Percentiles rank a stretch among this genome's conserved stretches.
Evolutionary conservation across 2,888 invertebrate species (phyloP).

Genomic region (Cryptocephalus primarius): DNA sequence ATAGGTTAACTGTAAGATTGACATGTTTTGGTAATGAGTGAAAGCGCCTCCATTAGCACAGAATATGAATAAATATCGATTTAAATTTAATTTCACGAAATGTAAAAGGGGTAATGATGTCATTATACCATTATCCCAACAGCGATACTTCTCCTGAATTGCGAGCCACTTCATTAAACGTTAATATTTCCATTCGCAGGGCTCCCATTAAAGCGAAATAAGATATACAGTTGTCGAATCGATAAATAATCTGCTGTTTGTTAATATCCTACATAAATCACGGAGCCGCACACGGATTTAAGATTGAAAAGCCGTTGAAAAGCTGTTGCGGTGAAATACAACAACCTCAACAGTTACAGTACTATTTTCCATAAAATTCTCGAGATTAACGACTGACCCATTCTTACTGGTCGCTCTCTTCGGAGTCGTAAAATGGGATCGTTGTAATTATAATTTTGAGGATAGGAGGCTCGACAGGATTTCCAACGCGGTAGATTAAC

Average conservation of each 20-base stretch:
- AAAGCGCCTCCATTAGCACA: too few relatives aligned
- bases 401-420: constrained; percentile 3
- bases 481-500: too few relatives aligned
- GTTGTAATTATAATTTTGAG: neutral
- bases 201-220: neutral
- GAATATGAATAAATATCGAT: too few relatives aligned
- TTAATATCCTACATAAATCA: constrained; percentile 16
- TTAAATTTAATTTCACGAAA: too few relatives aligned
- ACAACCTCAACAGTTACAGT: constrained; percentile 5
- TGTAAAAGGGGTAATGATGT: too few relatives aligned
- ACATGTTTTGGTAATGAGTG: too few relatives aligned
- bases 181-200: neutral
- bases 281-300: constrained; percentile 12
- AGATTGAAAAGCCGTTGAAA: constrained; percentile 11
- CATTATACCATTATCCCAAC: too few relatives aligned
- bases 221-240: constrained; percentile 2
- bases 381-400: constrained; percentile 14
- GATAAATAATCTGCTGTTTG: constrained; percentile 11
- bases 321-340: neutral
- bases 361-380: constrained; percentile 14
- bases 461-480: too few relatives aligned
- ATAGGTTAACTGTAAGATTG: too few relatives aligned
- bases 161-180: neutral
- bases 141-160: neutral
- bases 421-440: neutral